Conservation (phyloP, 2,797 vertebrate species). For the Rhabdomys pumilio region DNA sequence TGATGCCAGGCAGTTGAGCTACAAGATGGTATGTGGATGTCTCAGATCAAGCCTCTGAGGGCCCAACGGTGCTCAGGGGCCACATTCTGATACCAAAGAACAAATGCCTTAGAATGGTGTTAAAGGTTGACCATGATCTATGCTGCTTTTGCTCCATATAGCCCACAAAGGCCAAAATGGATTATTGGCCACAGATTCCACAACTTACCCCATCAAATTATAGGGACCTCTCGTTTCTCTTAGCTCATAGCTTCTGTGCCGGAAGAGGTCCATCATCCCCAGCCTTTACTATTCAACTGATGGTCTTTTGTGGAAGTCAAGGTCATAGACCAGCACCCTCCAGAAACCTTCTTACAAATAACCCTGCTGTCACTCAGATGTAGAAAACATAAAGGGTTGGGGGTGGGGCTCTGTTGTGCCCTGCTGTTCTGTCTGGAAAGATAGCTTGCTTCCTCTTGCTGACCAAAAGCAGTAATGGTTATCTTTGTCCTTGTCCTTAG, state of each 20-base stretch:
- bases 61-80: neutral
- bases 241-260: neutral
- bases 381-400: neutral
- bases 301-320: neutral
- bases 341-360: neutral
- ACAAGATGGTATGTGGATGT: no score
- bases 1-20: neutral
- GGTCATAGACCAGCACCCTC: neutral
- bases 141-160: neutral
- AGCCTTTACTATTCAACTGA: neutral
- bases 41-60: neutral
- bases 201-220: neutral
- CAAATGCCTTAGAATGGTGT: neutral
- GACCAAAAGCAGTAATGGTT: neutral
- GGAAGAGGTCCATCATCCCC: neutral
- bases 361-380: neutral
- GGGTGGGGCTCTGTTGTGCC: no score
- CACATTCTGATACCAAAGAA: neutral
- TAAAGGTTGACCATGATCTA: neutral
- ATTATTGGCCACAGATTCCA: neutral
- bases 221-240: neutral
- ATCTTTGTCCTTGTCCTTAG: neutral
- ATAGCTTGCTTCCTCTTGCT: rapidly evolving
- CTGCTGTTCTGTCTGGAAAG: neutral
- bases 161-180: neutral